Conservation (phyloP, 2,888 invertebrate species). For the Stenotaenia linearis region DNA sequence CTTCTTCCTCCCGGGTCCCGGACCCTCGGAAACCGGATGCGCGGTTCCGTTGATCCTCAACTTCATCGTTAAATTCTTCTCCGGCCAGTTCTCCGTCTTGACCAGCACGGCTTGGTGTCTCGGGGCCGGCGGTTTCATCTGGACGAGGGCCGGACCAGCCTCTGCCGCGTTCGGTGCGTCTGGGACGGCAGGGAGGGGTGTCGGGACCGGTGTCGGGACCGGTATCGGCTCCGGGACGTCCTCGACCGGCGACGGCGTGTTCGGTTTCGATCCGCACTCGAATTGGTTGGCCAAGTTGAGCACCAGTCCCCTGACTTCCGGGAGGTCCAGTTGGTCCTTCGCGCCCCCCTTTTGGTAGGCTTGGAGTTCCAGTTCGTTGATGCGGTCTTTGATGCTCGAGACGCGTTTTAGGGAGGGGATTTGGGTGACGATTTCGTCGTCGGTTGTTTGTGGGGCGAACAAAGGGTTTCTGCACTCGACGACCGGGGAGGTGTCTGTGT, state of each 20-base stretch:
- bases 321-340: constrained; percentile 37
- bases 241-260: constrained; percentile 42
- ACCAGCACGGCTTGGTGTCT: constrained; percentile 46
- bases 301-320: constrained; percentile 50
- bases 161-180: constrained; percentile 43
- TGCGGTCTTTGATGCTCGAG: constrained; percentile 63
- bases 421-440: constrained; percentile 2
- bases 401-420: constrained; percentile 41
- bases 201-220: not conserved
- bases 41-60: not conserved
- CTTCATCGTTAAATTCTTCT: constrained; percentile 10
- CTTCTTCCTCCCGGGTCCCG: not conserved
- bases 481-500: constrained; percentile 34
- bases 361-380: constrained; percentile 62
- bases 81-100: constrained; percentile 58
- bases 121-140: constrained; percentile 42
- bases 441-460: too few species aligned
- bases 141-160: constrained; percentile 46
- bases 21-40: not conserved
- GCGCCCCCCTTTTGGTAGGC: constrained; percentile 27
- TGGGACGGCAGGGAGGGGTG: not conserved
- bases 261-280: constrained; percentile 47
- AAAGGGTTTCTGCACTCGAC: constrained; percentile 39
- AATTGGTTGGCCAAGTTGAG: constrained; percentile 56
- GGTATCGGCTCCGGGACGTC: constrained; percentile 35